Evolutionary conservation across 2,113 vertebrate genomes (phyloP), one percentile per base, ranked within the genome.

Genomic region (Limanda limanda): DNA sequence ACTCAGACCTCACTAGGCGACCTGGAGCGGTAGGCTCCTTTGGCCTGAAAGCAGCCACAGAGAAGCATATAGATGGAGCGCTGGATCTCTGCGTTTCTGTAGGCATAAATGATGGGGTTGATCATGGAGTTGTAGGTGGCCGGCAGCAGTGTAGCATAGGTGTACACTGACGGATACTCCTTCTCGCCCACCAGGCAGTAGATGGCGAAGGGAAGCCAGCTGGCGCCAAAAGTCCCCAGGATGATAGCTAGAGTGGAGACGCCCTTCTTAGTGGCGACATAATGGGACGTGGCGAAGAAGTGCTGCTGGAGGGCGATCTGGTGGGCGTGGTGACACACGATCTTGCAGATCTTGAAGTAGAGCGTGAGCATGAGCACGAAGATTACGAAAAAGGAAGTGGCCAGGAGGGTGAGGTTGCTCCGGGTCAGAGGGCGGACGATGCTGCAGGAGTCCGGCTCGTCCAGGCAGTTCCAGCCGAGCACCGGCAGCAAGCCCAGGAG

Each of bases 111-210:
- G 88, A 99, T 97, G 67, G 98, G 98, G 77, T 99, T 99, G 94
- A 99, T 98, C 97, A 99, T 99, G 76, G 98, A 99, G 94, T 99
- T 99, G 91, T 99, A 99, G 59, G 98, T 99, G 13, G 98, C 98
- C 0, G 98, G 98, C 61, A 99, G 93, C 54, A 99, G 94, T 0
- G 98, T 99, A 79, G 96, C 97, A 0, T 99, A 99, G 0, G 98
- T 99, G 90, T 99, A 99, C 67, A 99, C 95, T 0, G 95, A 79
- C 0, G 98, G 98, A 83, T 98, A 96, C 54, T 95, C 94, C 0
- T 90, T 94, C 57, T 97, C 94, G 6, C 98, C 98, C 7, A 99
- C 96, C 42, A 99, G 90, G 57, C 98, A 98, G 89, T 99, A 99
- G 84, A 98, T 97, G 76, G 98, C 97, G 23, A 99, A 99, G 45